These are phyloP conservation scores for Glareola pratincola DNA, from an alignment of 2,113 vertebrate species.

Conservation along the genomic window DNA sequence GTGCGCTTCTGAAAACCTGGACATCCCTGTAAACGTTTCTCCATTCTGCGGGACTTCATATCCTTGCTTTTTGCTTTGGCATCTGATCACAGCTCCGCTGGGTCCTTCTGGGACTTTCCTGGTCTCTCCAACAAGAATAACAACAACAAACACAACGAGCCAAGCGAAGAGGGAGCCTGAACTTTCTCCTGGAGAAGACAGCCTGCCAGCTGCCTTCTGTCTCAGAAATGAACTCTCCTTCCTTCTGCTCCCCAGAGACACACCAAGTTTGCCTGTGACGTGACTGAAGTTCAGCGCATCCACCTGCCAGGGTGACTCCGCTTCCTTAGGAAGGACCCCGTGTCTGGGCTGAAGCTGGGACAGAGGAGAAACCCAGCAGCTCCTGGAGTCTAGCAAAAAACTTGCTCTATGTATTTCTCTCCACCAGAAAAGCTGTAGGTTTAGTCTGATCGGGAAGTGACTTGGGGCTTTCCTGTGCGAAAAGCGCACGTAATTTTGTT, in stretches of 20 bases:
- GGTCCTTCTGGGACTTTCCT: conserved; percentile 8
- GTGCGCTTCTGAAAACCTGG: background rate
- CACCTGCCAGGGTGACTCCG: background rate
- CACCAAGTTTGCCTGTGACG: background rate
- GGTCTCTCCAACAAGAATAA: conserved; percentile 42
- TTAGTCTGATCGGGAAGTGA: background rate
- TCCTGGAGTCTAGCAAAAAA: background rate
- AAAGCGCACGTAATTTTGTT: background rate
- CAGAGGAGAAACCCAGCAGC: background rate
- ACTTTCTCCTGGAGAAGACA: conserved; percentile 27
- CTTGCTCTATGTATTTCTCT: background rate
- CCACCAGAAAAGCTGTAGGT: background rate
- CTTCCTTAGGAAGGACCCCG: background rate
- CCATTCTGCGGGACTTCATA: background rate
- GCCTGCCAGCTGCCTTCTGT: conserved; percentile 8
- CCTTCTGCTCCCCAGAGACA: background rate
- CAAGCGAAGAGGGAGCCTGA: conserved; percentile 21
- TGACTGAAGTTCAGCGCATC: background rate
- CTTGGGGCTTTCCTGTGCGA: background rate
- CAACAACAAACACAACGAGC: background rate
- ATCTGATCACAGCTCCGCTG: background rate
- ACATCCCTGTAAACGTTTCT: background rate
- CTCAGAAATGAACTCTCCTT: background rate
- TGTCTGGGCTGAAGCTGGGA: background rate
- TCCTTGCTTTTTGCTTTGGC: background rate